phyloP scores from a whole-genome alignment of 1,140 invertebrate species.

The Habropoda laboriosa region DNA sequence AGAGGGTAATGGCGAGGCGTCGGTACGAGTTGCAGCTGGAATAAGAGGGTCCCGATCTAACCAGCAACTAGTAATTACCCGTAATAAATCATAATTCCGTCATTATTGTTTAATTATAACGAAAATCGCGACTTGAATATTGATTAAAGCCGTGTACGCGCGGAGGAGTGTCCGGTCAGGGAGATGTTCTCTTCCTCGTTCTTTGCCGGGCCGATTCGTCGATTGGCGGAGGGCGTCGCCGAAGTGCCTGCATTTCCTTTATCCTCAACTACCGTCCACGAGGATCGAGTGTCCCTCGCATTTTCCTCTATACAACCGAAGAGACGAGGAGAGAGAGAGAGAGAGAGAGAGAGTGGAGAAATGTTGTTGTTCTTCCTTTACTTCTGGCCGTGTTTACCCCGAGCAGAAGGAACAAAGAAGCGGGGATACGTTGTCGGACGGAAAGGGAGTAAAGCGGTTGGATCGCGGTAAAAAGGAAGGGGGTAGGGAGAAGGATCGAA shows the following conservation, averaged over 20 bases:
- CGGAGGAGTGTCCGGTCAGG: conserved; percentile 46
- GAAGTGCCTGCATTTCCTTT: conserved; percentile 33
- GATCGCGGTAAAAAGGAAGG: neutral
- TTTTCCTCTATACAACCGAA: too few species aligned
- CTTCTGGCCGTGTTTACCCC: neutral
- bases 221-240: conserved; percentile 53
- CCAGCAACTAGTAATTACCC: conserved; percentile 75
- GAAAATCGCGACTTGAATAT: conserved; percentile 78
- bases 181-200: conserved; percentile 52
- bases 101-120: conserved; percentile 80
- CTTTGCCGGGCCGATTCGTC: conserved; percentile 67
- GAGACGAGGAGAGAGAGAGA: too few species aligned
- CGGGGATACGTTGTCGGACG: neutral
- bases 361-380: neutral
- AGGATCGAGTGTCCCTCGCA: too few species aligned
- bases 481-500: neutral
- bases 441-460: neutral
- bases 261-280: conserved; percentile 49
- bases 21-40: conserved; percentile 28
- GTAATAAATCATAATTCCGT: conserved; percentile 78
- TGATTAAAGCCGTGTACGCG: conserved; percentile 70
- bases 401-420: conserved; percentile 17
- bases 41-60: conserved; percentile 64
- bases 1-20: conserved; percentile 18
- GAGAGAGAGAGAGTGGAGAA: too few species aligned